Evolutionary conservation across 2,113 vertebrate species (phyloP), one percentile per base, ranked within the genome.

Genomic region (Pseudopipra pipra): DNA sequence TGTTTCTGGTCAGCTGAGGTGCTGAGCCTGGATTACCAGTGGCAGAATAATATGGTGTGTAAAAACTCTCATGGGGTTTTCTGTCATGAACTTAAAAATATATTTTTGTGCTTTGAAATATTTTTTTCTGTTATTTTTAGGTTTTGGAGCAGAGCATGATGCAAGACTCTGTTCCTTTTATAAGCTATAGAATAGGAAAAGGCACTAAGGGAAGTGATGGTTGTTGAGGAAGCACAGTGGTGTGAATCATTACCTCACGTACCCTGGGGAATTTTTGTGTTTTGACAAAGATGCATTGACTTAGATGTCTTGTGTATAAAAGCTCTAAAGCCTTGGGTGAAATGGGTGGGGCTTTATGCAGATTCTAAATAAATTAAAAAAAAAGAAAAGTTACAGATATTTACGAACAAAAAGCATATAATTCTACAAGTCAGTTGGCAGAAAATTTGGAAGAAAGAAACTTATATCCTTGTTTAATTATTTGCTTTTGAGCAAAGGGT

Each of bases 151-250:
- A 85, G 61, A 83, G 14, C 16, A 39, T 0, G 3, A 46, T 90
- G 30, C 12, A 56, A 86, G 6, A 46, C 14, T 19, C 11, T 44
- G 8, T 10, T 86, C 14, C 30, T 86, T 81, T 66, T 37, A 43
- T 39, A 63, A 83, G n/a, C 39, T 71, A 25, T n/a, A 52, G 59
- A 70, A 20, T 2, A 59, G 21, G 35, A 10, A 68, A 74, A 87
- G 25, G 25, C 55, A 23, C 35, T 58, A 30, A 12, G 62, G 55
- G 51, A 81, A 55, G 8, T 33, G 25, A 3, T 90, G 30, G 58
- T 86, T 86, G 11, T 74, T 1, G 9, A 59, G 52, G 62, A 78
- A 73, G 11, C 2, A 2, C 9, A 35, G 43, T 0, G 0, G 3
- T 35, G 35, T 71, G 83, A 88, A 52, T 66, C 51, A 46, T 49